Percentiles rank a stretch among this genome's conserved stretches.
Evolutionary conservation across 2,113 vertebrate species (phyloP).

Genomic region (Dicentrarchus labrax): DNA sequence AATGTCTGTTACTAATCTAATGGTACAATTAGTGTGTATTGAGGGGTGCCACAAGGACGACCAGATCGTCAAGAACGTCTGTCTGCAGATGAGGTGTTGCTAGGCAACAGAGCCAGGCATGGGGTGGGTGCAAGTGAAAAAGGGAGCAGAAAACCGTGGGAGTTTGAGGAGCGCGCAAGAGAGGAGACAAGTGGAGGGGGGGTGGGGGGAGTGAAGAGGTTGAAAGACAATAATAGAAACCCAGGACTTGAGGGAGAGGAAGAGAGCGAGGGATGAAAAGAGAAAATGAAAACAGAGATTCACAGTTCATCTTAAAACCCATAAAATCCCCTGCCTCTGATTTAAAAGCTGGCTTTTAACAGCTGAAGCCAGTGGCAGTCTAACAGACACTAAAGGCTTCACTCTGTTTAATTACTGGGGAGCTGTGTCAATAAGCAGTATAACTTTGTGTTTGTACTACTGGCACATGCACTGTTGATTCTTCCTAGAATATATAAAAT

Average conservation of each 20-base stretch:
- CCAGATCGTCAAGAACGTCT: conserved; percentile 28
- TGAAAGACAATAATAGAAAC: conserved; percentile 54
- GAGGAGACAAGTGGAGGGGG: neutral
- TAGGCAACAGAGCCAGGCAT: conserved; percentile 66
- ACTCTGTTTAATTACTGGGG: neutral
- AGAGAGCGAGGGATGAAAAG: conserved; percentile 19
- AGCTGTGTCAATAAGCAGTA: neutral
- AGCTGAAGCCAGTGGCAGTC: neutral
- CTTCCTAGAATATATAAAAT: neutral
- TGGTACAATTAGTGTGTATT: conserved; percentile 1
- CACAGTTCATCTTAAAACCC: conserved; percentile 3
- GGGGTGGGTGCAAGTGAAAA: conserved; percentile 55
- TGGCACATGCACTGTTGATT: neutral
- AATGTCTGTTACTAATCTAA: neutral
- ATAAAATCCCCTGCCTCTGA: neutral
- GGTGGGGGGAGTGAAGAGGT: conserved; percentile 1
- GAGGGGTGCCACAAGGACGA: conserved; percentile 39
- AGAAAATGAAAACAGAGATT: conserved; percentile 16
- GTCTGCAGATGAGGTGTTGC: conserved; percentile 70
- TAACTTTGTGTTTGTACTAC: neutral
- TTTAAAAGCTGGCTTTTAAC: neutral
- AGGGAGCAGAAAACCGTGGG: conserved; percentile 65
- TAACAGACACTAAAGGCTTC: neutral
- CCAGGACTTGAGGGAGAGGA: conserved; percentile 16
- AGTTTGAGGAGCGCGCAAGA: conserved; percentile 52